Conservation (phyloP, 1,140 invertebrate species). For the Ips typographus region DNA sequence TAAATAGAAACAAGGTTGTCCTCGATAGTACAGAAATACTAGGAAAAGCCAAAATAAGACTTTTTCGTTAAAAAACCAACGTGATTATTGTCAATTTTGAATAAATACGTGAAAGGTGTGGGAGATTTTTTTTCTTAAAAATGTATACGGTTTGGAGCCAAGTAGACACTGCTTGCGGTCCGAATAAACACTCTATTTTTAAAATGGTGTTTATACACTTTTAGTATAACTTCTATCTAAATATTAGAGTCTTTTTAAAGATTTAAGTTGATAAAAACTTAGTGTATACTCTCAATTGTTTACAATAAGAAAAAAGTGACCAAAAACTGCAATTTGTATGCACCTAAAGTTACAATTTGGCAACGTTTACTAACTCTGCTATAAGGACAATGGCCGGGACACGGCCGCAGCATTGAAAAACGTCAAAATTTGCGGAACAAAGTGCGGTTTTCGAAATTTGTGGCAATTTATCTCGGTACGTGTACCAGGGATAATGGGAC, state of each 20-base stretch:
- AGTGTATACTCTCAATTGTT: not conserved
- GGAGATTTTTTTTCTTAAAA: not conserved
- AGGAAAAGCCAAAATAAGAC: too few relatives aligned
- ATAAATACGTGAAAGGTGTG: not conserved
- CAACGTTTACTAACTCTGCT: too few relatives aligned
- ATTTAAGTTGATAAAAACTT: not conserved
- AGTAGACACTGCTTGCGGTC: not conserved
- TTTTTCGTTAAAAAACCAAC: too few relatives aligned
- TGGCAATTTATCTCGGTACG: too few relatives aligned
- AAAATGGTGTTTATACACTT: not conserved
- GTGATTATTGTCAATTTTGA: not conserved
- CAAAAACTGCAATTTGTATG: not conserved
- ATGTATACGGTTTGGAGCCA: not conserved
- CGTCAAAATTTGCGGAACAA: too few relatives aligned
- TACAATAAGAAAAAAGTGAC: not conserved
- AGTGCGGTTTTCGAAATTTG: too few relatives aligned
- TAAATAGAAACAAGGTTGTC: slow-evolving; percentile 15
- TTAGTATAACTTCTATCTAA: not conserved
- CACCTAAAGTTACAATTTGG: not conserved
- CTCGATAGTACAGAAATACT: too few relatives aligned
- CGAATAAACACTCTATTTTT: slow-evolving; percentile 2
- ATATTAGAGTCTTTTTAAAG: not conserved
- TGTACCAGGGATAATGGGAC: too few relatives aligned
- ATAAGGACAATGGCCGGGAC: too few relatives aligned
- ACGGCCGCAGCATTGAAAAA: too few relatives aligned